Percentiles rank a stretch among this genome's conserved stretches.
Conservation (phyloP, 2,888 invertebrate genomes). For the Epistrophella euchroma region DNA sequence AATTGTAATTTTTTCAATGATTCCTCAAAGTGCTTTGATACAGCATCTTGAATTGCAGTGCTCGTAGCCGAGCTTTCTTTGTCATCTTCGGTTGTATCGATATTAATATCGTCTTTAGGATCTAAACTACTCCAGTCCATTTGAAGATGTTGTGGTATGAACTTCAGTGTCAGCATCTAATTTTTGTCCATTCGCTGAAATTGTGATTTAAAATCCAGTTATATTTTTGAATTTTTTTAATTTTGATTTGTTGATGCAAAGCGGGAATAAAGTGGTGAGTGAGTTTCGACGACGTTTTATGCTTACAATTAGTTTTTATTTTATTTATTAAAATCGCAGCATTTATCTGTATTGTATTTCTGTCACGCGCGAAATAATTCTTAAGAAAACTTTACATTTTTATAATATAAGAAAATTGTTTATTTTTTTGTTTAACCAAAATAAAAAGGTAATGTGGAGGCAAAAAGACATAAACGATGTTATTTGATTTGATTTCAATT, state of each 20-base stretch:
- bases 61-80: conserved; percentile 78
- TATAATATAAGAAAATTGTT: conserved; percentile 7
- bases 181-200: conserved; percentile 73
- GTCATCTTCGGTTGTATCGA: conserved; percentile 86
- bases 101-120: conserved; percentile 81
- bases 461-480: conserved; percentile 74
- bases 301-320: neutral
- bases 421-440: conserved; percentile 10
- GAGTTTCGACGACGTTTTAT: conserved; percentile 69
- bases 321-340: conserved; percentile 29
- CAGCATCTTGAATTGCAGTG: conserved; percentile 83
- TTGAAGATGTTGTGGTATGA: conserved; percentile 44
- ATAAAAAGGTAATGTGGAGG: conserved; percentile 75
- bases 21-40: conserved; percentile 95
- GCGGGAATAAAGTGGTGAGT: conserved; percentile 62
- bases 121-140: conserved; percentile 63
- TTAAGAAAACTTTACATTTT: conserved; percentile 21
- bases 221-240: conserved; percentile 55
- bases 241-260: conserved; percentile 60
- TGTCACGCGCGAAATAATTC: conserved; percentile 1
- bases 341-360: conserved; percentile 31
- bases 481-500: conserved; percentile 39
- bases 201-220: conserved; percentile 71
- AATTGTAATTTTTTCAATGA: conserved; percentile 85
- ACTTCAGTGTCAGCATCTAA: conserved; percentile 66